Base-by-base conservation (phyloP, 2,797 vertebrate genomes). In the Anableps anableps region DNA sequence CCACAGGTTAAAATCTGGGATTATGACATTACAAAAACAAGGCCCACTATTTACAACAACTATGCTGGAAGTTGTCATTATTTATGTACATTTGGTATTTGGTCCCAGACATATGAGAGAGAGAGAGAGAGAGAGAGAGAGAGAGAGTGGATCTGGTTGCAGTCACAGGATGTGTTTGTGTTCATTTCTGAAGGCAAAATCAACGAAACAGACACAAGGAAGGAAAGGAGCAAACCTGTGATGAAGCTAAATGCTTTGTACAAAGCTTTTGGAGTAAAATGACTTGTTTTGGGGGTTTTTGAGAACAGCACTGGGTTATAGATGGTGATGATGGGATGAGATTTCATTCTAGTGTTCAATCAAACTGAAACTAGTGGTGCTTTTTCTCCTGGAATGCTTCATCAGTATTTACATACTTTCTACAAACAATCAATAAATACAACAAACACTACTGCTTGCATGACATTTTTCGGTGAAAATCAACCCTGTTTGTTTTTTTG, bases 351-450 rank as follows among this genome's bases (percentile, higher is more conserved):
- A 29, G 36, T 58, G 70, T 82, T 86, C 72, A 80, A 84, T 84
- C 60, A 87, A 81, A 82, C 51, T 77, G 2, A 47, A 85, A 83
- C 70, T 88, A 89, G 88, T 93, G 90, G 87, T 90, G 82, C 86
- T 88, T 87, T 82, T 81, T 72, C 84, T 87, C 78, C 75, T 85
- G 83, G 86, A 91, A 92, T 86, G 88, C 83, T 78, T 87, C 55
- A 72, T 79, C 90, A 93, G 90, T 94, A 94, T 95, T 91, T 94
- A 94, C 93, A 94, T 79, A 92, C 88, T 93, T 92, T 95, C 92
- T 95, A 94, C 92, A 95, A 86, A 91, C 88, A 93, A 64, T 85
- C 88, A 94, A 95, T 93, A 95, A 94, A 95, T 94, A 94, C 90
- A 93, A 91, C 86, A 88, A 36, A 81, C 82, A 84, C 91, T 90